These are phyloP conservation scores for Pheosia tremula DNA, from an alignment of 2,888 invertebrate genomes.

Conservation along the genomic window DNA sequence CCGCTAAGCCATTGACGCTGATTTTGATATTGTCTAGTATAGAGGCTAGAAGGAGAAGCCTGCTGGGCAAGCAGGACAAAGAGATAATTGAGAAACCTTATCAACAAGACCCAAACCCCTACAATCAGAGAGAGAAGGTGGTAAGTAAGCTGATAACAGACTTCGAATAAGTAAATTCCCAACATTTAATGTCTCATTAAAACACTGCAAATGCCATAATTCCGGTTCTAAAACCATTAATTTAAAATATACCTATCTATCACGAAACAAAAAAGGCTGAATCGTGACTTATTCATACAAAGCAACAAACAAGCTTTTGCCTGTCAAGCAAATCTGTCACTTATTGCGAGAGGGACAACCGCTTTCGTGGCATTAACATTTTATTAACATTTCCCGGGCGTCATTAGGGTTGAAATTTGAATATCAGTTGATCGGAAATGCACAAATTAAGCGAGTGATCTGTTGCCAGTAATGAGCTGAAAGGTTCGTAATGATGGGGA, in stretches of 20 bases:
- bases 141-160: neutral
- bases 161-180: neutral
- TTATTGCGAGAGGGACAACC: constrained; percentile 72
- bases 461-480: constrained; percentile 81
- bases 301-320: constrained; percentile 71
- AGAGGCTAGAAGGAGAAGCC: too few species aligned
- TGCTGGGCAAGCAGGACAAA: too few species aligned
- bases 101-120: too few species aligned
- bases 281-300: constrained; percentile 81
- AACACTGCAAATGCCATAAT: constrained; percentile 38
- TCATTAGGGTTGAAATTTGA: constrained; percentile 83
- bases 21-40: too few species aligned
- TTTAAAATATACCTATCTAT: constrained; percentile 48
- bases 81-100: too few species aligned
- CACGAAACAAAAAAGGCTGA: constrained; percentile 66
- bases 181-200: constrained; percentile 31
- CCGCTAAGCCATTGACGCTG: too few species aligned
- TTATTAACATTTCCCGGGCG: constrained; percentile 82
- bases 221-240: constrained; percentile 39
- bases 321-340: constrained; percentile 84
- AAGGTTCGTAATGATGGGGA: constrained; percentile 78
- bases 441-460: constrained; percentile 84
- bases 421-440: constrained; percentile 84
- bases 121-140: too few species aligned
- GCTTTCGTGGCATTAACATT: constrained; percentile 82